Conservation (phyloP, 2,113 vertebrate species). For the Hippopotamus amphibius region DNA sequence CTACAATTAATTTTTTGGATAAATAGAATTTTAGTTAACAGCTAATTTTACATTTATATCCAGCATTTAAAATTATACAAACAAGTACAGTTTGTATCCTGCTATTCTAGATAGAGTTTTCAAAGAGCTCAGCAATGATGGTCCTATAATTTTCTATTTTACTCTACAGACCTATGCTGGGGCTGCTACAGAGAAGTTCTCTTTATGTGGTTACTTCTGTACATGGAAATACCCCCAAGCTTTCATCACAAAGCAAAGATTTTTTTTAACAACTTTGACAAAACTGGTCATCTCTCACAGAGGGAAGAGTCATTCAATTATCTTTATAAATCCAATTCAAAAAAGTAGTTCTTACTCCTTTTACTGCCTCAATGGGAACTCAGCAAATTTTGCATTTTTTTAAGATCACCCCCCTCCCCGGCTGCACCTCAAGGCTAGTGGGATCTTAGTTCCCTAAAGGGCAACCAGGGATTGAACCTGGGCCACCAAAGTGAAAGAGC, state of each 20-base stretch:
- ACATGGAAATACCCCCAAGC: background rate
- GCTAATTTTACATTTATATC: background rate
- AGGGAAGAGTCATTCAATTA: background rate
- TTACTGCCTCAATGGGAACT: background rate
- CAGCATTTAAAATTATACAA: background rate
- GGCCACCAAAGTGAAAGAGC: too few relatives aligned
- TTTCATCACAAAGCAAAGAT: background rate
- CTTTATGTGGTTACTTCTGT: background rate
- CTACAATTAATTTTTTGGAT: slow-evolving; percentile 6
- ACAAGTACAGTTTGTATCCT: background rate
- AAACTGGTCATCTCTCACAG: background rate
- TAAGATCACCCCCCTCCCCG: too few relatives aligned
- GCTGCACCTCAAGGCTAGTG: too few relatives aligned
- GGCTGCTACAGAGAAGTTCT: background rate
- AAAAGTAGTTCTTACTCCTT: background rate
- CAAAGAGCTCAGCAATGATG: background rate
- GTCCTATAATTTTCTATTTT: background rate
- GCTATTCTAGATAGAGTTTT: background rate
- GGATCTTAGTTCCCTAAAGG: too few relatives aligned
- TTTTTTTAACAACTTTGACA: background rate
- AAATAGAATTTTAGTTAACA: background rate
- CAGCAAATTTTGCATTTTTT: background rate
- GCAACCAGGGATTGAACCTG: too few relatives aligned
- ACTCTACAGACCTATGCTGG: background rate
- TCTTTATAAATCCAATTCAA: background rate